Percentiles rank a stretch among this genome's conserved stretches.
These are phyloP conservation scores for Erebia epiphron DNA, from an alignment of 2,888 invertebrate genomes.

Conservation along the genomic window DNA sequence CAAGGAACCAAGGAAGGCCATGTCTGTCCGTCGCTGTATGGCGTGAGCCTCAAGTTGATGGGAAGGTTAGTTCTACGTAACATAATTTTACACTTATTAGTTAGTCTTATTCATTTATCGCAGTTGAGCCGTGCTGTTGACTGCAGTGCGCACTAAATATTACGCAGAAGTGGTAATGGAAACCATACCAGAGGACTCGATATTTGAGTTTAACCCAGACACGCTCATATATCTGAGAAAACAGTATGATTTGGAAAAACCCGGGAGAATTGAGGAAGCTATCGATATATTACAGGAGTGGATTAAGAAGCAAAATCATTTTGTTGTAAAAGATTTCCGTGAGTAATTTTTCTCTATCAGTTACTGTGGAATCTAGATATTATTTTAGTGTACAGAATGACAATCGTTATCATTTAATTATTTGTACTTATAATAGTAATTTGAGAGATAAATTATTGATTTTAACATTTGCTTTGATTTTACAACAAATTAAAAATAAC, in stretches of 20 bases:
- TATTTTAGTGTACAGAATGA: not conserved
- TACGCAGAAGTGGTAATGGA: constrained; percentile 19
- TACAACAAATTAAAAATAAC: too few species aligned
- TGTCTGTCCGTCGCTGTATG: too few species aligned
- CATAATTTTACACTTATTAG: not conserved
- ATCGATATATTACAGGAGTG: constrained; percentile 52
- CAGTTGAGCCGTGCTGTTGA: not conserved
- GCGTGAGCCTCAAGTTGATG: too few species aligned
- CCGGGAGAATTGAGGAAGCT: constrained; percentile 46
- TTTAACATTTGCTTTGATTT: too few species aligned
- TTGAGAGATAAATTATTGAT: too few species aligned
- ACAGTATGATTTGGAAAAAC: constrained; percentile 46
- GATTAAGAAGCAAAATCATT: constrained; percentile 54
- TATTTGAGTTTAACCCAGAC: constrained; percentile 42
- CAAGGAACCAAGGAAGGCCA: too few species aligned
- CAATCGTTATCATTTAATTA: not conserved
- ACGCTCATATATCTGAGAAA: constrained; percentile 47
- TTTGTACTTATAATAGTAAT: not conserved
- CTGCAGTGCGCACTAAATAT: not conserved
- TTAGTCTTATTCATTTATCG: not conserved
- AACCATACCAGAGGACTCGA: constrained; percentile 33
- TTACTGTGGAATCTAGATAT: not conserved
- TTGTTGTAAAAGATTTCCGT: constrained; percentile 47
- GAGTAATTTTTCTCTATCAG: constrained; percentile 22
- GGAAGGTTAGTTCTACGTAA: too few species aligned